Evolutionary conservation across 1,140 invertebrate species (phyloP), one percentile per base, ranked within the genome.

Genomic region (Caenorhabditis brenneri): DNA sequence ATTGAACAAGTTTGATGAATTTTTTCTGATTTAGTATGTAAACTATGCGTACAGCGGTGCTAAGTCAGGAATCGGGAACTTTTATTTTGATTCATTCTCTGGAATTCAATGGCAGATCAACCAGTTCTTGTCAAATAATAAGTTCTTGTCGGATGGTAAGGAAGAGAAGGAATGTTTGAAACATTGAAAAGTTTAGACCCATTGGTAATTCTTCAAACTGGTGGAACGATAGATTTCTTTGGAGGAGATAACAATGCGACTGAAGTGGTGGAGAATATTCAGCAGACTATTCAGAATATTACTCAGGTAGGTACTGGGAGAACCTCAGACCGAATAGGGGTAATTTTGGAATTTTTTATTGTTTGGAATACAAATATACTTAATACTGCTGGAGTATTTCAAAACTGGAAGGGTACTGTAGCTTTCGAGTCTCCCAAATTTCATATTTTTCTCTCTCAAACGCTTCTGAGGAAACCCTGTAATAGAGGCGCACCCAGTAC

Each of bases 31-130:
- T 69, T 39, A 87, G 85, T 87, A 87, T 39, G 24, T 65, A 2
- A 87, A 87, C 80, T 87, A 87, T 33, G 86, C 86, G 12, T 87
- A 87, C 82, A 82, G 79, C 36, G 86, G 86, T 10, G 86, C 86
- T 3, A 87, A 84, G 33, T 85, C 83, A 4, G 83, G 83, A 0
- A 31, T 33, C 1, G 86, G 83, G 2, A 87, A 87, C 79, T 87
- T 87, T 31, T 87, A 87, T 55, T 87, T 87, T 31, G 79, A 74
- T 15, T 81, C 80, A 2, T 87, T 86, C 79, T 87, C 85, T 15
- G 86, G 86, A 36, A 80, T 87, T 46, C 53, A 53, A 16, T 87
- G 86, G 86, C 86, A 87, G 36, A 79, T 87, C 15, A 49, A 80
- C 24, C 65, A 80, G 24, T 87, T 83, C 36, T 24, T 86, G 10